phyloP scores from a whole-genome alignment of 2,888 invertebrate species.

The Tetramorium bicarinatum region DNA sequence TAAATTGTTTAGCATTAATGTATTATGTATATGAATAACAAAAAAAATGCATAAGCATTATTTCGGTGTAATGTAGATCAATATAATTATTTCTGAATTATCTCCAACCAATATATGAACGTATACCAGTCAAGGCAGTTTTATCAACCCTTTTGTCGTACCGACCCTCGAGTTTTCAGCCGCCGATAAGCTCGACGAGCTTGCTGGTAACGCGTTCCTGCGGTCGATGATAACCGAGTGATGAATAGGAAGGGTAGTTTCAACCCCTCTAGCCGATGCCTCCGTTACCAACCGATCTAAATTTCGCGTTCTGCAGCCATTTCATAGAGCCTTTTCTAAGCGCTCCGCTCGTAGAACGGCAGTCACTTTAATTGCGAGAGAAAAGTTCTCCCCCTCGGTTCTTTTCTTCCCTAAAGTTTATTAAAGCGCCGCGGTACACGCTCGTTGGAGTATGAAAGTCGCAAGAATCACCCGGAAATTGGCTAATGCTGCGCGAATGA shows the following conservation, averaged over 20 bases:
- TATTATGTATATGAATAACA: background rate
- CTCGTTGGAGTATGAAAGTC: conserved; percentile 34
- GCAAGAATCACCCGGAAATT: conserved; percentile 38
- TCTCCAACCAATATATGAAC: background rate
- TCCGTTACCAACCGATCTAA: conserved; percentile 29
- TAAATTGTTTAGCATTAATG: background rate
- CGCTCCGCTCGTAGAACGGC: background rate
- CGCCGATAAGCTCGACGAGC: conserved; percentile 29
- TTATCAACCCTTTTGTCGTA: conserved; percentile 26
- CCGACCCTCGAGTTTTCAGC: conserved; percentile 10
- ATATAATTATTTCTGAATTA: conserved; percentile 4
- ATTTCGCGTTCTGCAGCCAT: background rate
- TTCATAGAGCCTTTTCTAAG: background rate
- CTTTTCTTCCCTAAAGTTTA: conserved; percentile 24
- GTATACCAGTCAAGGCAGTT: background rate
- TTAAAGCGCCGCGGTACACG: conserved; percentile 38
- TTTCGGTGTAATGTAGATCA: background rate
- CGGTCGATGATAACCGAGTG: conserved; percentile 31
- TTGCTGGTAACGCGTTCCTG: conserved; percentile 24
- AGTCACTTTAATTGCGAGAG: conserved; percentile 29
- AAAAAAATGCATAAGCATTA: background rate
- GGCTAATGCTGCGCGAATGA: conserved; percentile 41
- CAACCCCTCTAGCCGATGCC: conserved; percentile 7
- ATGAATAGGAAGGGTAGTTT: conserved; percentile 21
- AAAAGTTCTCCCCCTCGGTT: conserved; percentile 4